Evolutionary conservation across 2,113 vertebrate genomes (phyloP), one percentile per base, ranked within the genome.

Genomic region (Dipodomys stephensi): DNA sequence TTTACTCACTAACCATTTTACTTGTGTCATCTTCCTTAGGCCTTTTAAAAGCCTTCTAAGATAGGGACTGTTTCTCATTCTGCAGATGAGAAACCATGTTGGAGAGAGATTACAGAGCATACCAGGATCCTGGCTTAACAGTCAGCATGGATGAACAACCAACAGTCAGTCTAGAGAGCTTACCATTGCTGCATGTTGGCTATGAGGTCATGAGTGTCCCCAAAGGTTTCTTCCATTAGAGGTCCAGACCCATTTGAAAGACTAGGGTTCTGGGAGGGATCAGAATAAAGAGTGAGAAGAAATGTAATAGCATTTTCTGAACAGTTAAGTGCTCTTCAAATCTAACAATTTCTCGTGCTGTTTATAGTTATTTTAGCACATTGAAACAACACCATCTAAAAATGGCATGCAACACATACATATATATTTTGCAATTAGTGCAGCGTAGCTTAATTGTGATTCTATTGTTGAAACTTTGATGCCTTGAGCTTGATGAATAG

Each of bases 401-500:
- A 83, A 65, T 86, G 84, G 79, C 46, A 49, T n/a, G 46, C 19
- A 57, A 11, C 19, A 62, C n/a, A 81, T 35, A 80, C n/a, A 44
- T 86, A 49, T 35, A 92, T 90, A 67, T 79, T 86, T 90, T 68
- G 62, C 79, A 88, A 77, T 97, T 93, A 95, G 83, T 94, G 90
- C 81, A 83, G 57, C 53, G 20, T 88, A 91, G 94, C 96, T 95
- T 91, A 95, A 85, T 89, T 94, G 90, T 96, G 85, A 94, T 49
- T 83, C 79, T 27, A 27, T 77, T 96, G 82, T 88, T 95, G 71
- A 83, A 94, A 97, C 95, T 97, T 92, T 87, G 73, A 77, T 97
- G 94, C 95, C 88, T 94, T 71, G 10, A 86, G 90, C 88, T 90
- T 97, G 96, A 98, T 93, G 86, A 95, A 95, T 77, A 96, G 90